Conservation (phyloP, 2,113 vertebrate species). For the Ochotona curzoniae region DNA sequence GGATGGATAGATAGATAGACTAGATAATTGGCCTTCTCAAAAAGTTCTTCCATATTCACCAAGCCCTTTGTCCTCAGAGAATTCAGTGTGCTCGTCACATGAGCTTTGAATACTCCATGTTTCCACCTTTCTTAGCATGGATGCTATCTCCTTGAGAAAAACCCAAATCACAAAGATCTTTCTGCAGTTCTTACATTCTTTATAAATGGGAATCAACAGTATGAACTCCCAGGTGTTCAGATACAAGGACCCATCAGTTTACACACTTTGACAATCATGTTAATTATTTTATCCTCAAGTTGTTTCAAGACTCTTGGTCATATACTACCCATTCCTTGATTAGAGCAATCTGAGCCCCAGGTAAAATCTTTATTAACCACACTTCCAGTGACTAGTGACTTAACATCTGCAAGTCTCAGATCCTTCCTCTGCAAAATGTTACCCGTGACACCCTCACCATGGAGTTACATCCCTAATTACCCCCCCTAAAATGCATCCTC, state of each 20-base stretch:
- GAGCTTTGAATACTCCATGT: background rate
- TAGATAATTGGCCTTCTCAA: constrained; percentile 5
- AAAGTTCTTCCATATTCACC: background rate
- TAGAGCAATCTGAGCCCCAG: background rate
- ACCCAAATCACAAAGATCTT: constrained; percentile 23
- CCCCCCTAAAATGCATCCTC: background rate
- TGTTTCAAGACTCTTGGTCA: background rate
- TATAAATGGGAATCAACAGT: background rate
- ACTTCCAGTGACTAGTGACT: background rate
- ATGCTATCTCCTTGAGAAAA: background rate
- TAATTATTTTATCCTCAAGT: constrained; percentile 29
- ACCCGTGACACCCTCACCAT: background rate
- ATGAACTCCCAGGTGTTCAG: constrained; percentile 4
- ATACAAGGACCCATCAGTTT: background rate
- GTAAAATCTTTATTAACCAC: background rate
- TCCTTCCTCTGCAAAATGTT: background rate
- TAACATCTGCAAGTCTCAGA: background rate
- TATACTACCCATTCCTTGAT: background rate
- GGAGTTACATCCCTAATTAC: background rate
- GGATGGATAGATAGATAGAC: no score
- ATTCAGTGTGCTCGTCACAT: background rate
- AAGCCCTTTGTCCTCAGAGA: constrained; percentile 22
- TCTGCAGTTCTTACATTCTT: constrained; percentile 2
- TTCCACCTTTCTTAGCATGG: background rate
- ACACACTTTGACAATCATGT: background rate